These are phyloP conservation scores for Acleris cristana DNA, from an alignment of 2,888 invertebrate species.

Conservation along the genomic window DNA sequence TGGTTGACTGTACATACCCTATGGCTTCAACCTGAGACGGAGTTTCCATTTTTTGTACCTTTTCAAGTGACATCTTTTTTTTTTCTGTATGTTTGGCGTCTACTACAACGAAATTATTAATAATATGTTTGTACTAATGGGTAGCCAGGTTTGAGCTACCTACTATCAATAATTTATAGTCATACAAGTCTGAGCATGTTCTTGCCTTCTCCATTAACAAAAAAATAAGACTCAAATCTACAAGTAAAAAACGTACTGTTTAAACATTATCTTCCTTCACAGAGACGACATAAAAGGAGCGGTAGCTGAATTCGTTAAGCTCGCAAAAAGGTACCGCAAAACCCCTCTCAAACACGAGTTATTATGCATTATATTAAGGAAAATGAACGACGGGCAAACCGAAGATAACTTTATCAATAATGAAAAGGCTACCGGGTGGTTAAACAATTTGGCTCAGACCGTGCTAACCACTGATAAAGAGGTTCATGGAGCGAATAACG, in stretches of 20 bases:
- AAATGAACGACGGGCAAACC: conserved; percentile 62
- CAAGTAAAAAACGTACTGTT: background rate
- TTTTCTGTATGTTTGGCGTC: too few species aligned
- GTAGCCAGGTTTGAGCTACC: too few species aligned
- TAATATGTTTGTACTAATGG: too few species aligned
- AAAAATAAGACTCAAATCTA: too few species aligned
- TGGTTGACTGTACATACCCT: too few species aligned
- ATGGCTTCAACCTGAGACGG: too few species aligned
- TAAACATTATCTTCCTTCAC: background rate
- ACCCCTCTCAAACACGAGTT: conserved; percentile 87
- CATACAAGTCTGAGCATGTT: too few species aligned
- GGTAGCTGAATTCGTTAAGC: conserved; percentile 78
- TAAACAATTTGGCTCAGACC: conserved; percentile 61
- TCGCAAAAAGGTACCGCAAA: conserved; percentile 80
- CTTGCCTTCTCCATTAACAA: too few species aligned
- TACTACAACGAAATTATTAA: too few species aligned
- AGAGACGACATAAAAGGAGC: conserved; percentile 79
- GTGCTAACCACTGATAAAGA: conserved; percentile 62
- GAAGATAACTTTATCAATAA: conserved; percentile 64
- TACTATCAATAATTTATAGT: too few species aligned
- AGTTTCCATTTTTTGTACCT: too few species aligned
- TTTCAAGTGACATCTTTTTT: too few species aligned
- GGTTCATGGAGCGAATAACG: conserved; percentile 69
- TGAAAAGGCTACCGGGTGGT: conserved; percentile 55
- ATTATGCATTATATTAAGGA: conserved; percentile 63